Conservation (phyloP, 2,113 vertebrate species). For the Mystacornis crossleyi region DNA sequence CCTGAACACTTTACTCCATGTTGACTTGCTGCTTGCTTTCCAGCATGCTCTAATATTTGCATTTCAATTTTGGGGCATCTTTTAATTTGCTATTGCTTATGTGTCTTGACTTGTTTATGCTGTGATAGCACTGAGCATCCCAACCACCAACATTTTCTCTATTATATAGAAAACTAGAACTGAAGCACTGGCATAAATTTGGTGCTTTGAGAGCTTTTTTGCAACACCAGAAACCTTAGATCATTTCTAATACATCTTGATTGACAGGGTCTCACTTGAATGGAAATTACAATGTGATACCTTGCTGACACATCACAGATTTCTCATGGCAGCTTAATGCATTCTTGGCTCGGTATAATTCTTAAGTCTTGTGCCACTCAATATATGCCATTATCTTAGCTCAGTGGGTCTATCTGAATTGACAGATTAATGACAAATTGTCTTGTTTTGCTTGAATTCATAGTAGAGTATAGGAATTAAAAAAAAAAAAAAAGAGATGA, state of each 20-base stretch:
- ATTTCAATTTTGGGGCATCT: neutral
- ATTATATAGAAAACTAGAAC: neutral
- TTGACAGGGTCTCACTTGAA: neutral
- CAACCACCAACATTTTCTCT: neutral
- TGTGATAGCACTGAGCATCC: neutral
- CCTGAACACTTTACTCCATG: neutral
- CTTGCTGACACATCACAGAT: neutral
- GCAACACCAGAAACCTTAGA: neutral
- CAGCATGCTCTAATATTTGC: neutral
- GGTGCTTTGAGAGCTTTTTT: neutral
- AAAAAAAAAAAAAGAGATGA: neutral
- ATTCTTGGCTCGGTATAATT: neutral
- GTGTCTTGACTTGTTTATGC: neutral
- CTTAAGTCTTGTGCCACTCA: neutral
- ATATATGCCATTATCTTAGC: neutral
- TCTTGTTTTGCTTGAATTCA: neutral
- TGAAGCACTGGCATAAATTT: rapidly evolving
- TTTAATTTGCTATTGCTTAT: neutral
- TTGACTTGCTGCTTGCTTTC: neutral
- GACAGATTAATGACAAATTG: neutral
- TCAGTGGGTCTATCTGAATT: neutral
- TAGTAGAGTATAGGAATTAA: neutral
- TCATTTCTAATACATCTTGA: neutral
- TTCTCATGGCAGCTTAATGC: neutral
- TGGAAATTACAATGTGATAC: neutral